phyloP scores from a whole-genome alignment of 2,797 vertebrate genomes.

The Scleropages formosus region DNA sequence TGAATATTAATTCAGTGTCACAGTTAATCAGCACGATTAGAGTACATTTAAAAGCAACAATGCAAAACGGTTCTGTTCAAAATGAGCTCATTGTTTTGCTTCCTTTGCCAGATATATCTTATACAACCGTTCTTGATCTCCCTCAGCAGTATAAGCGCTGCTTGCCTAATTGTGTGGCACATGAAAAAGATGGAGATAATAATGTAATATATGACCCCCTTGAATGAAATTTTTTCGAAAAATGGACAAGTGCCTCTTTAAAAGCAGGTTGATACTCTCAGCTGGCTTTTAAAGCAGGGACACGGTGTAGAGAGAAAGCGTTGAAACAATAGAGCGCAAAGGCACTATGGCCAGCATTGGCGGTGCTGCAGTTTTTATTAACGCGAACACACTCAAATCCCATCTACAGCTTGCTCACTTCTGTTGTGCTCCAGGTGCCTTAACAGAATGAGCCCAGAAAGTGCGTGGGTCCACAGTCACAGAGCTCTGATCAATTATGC shows the following conservation, averaged over 20 bases:
- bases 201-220: neutral
- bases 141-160: neutral
- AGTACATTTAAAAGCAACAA: neutral
- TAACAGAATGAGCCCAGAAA: neutral
- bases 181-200: neutral
- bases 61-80: neutral
- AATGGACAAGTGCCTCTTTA: neutral
- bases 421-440: slow-evolving; percentile 1
- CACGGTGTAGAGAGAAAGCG: too few relatives aligned
- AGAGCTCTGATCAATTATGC: neutral
- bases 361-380: too few relatives aligned
- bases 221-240: neutral
- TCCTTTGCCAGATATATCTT: neutral
- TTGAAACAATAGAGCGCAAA: too few relatives aligned
- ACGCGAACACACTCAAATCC: too few relatives aligned
- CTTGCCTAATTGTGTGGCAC: neutral
- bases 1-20: too few relatives aligned
- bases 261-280: too few relatives aligned
- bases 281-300: too few relatives aligned
- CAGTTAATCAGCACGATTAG: too few relatives aligned
- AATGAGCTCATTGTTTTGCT: neutral
- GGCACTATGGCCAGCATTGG: neutral
- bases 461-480: too few relatives aligned
- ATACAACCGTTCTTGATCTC: neutral
- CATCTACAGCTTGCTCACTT: too few relatives aligned